Percentiles rank a stretch among this genome's conserved stretches.
phyloP scores from a whole-genome alignment of 2,113 vertebrate species.

The Colius striatus region DNA sequence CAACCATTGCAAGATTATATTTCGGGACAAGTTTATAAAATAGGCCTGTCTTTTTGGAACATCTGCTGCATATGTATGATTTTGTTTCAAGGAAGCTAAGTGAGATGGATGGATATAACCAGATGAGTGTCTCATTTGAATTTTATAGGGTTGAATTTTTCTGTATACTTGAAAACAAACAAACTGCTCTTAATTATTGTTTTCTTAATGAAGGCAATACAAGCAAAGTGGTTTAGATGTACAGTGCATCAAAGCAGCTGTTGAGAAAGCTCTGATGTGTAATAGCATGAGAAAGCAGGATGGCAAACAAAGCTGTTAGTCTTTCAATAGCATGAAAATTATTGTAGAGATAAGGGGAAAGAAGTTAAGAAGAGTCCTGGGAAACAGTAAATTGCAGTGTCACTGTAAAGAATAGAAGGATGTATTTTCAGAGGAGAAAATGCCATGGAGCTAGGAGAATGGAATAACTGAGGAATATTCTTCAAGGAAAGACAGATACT shows the following conservation, averaged over 20 bases:
- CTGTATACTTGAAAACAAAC: background rate
- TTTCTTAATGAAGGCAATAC: background rate
- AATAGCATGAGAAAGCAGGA: background rate
- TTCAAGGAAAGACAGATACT: background rate
- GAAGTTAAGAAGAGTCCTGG: background rate
- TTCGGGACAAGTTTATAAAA: background rate
- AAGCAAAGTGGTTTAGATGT: background rate
- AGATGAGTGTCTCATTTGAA: background rate
- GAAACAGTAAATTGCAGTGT: background rate
- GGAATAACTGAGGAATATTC: background rate
- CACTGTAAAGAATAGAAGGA: background rate
- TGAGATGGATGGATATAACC: background rate
- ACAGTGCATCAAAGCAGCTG: background rate
- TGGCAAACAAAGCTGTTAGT: background rate
- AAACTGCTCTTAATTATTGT: constrained; percentile 1
- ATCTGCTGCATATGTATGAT: accelerated
- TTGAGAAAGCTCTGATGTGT: background rate
- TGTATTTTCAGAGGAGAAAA: background rate
- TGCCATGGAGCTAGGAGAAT: background rate
- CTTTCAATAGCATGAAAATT: background rate
- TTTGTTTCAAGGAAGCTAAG: background rate
- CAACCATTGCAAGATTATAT: background rate
- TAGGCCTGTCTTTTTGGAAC: background rate
- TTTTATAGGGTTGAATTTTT: background rate
- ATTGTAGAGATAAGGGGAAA: background rate